phyloP scores from a whole-genome alignment of 2,888 invertebrate genomes.

The Microctonus aethiopoides region DNA sequence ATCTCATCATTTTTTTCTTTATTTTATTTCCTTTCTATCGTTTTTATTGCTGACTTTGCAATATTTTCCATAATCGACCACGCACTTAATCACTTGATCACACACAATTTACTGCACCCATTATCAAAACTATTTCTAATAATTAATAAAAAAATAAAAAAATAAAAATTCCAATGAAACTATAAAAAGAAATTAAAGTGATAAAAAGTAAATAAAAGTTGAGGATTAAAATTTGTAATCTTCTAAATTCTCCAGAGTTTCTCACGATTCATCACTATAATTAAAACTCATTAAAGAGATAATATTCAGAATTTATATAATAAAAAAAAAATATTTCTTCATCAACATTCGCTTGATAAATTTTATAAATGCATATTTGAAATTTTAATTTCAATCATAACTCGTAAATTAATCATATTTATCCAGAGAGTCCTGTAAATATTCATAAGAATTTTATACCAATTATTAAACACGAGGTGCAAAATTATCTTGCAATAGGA shows the following conservation, averaged over 20 bases:
- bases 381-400: not conserved
- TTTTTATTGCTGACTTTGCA: not conserved
- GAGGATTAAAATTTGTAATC: not conserved
- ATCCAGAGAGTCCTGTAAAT: not conserved
- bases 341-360: not conserved
- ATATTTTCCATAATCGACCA: not conserved
- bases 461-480: not conserved
- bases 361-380: not conserved
- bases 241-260: not conserved
- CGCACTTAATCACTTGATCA: not conserved
- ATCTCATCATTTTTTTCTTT: not conserved
- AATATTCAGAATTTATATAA: not conserved
- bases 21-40: not conserved
- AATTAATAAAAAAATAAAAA: not conserved
- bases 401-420: not conserved
- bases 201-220: not conserved
- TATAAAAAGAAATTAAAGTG: not conserved
- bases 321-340: not conserved
- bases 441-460: conserved; percentile 3
- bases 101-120: not conserved
- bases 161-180: not conserved
- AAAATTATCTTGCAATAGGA: conserved; percentile 3
- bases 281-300: not conserved
- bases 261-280: not conserved
- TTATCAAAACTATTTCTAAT: not conserved